A percentile compares a stretch with the other conserved stretches of the same genome.
Evolutionary conservation across 2,113 vertebrate species (phyloP).

Genomic region (Fukomys damarensis): DNA sequence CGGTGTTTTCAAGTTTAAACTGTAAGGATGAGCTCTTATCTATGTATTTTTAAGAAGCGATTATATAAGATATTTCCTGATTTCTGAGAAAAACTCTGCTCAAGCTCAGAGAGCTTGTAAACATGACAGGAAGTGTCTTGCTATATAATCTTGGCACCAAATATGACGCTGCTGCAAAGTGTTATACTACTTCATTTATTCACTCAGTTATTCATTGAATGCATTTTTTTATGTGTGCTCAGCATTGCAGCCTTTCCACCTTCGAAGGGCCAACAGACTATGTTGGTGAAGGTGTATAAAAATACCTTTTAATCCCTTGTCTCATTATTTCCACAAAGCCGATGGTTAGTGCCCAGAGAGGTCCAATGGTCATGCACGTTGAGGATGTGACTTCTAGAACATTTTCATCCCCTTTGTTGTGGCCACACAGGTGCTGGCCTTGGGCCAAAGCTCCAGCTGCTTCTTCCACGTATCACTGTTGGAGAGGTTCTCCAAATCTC

Average conservation of each 20-base stretch:
- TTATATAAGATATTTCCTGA: not conserved
- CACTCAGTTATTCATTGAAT: not conserved
- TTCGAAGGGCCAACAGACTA: not conserved
- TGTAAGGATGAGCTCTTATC: not conserved
- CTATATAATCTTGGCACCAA: not conserved
- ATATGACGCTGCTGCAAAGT: not conserved
- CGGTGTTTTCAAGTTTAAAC: not conserved
- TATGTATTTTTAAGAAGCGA: not conserved
- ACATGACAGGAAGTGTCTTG: not conserved
- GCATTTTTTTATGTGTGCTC: not conserved
- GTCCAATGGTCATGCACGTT: not conserved
- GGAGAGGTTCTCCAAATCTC: not conserved
- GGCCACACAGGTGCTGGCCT: not conserved
- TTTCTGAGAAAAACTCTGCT: not conserved
- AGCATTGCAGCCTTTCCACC: not conserved
- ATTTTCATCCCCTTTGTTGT: not conserved
- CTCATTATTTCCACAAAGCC: not conserved
- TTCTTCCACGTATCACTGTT: not conserved
- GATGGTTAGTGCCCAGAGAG: not conserved
- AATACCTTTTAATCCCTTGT: not conserved
- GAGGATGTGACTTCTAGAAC: not conserved
- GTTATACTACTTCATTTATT: not conserved
- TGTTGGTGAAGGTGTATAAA: not conserved
- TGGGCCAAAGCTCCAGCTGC: not conserved
- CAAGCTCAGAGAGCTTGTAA: not conserved